Evolutionary conservation across 2,888 invertebrate species (phyloP), one percentile per base, ranked within the genome.

Genomic region (Incurvaria masculella): DNA sequence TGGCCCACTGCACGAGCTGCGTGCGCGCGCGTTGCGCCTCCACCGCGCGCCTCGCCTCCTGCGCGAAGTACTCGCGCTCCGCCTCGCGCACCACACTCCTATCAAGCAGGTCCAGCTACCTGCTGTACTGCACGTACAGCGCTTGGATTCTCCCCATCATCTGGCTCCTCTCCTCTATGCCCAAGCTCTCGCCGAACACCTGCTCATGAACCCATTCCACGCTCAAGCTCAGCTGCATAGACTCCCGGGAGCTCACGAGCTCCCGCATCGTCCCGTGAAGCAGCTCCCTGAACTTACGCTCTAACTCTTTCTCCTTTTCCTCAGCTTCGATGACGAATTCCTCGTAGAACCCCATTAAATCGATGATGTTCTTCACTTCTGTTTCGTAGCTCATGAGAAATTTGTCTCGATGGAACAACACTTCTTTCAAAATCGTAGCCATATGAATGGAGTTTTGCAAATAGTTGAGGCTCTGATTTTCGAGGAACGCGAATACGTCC

Each of bases 391-490:
- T 8, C 8, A 4, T 8, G 4, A 8, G 4, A 3, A 8, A 14
- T 14, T 11, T 11, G 14, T 33, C 14, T 4, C 33, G 33, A 14
- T 8, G 8, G 14, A 14, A 3, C 11, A 33, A 8, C 3, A 33
- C 4, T n/a, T 6, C 4, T 3, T 33, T 33, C 14, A 33, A 3
- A 3, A 33, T 4, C 3, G 33, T 8, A 14, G 8, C 33, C 33
- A 33, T 14, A 3, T n/a, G 33, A 6, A 11, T 33, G 33, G 3
- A 14, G 14, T 11, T 59, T 51, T 58, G 49, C 57, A 64, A 57
- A 26, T 63, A 63, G 47, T 60, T 60, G 14, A 61, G 50, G 41
- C 63, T 62, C 50, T 62, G 61, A 8, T 51, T 51, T 18, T 58
- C 50, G 8, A 59, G 21, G 10, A 51, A 33, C 4, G 60, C 56